phyloP scores from a whole-genome alignment of 2,797 vertebrate species.

The Eleutherodactylus coqui region DNA sequence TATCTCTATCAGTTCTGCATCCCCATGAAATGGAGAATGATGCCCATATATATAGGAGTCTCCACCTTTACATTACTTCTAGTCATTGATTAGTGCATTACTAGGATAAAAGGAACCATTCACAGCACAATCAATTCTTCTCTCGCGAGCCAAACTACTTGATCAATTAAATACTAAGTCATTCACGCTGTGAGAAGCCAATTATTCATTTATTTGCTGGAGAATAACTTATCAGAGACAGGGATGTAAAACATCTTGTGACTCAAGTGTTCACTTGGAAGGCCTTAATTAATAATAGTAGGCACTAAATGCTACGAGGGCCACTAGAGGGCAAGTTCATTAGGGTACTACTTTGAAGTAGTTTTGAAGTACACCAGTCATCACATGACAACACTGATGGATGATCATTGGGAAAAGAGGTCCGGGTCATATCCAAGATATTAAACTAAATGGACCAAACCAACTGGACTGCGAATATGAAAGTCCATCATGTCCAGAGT shows the following conservation, averaged over 20 bases:
- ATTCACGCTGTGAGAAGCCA: conserved; percentile 45
- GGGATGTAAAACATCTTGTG: conserved; percentile 40
- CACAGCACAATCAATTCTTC: conserved; percentile 55
- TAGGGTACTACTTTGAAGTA: neutral
- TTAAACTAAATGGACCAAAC: neutral
- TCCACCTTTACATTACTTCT: neutral
- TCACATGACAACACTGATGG: neutral
- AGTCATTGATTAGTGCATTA: conserved; percentile 61
- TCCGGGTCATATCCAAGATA: neutral
- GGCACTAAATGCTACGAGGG: neutral
- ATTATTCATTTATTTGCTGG: conserved; percentile 61
- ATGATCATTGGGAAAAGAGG: neutral
- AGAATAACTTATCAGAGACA: conserved; percentile 53
- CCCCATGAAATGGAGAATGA: no score
- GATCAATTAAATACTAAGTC: conserved; percentile 60
- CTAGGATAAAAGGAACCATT: conserved; percentile 58
- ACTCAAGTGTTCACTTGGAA: neutral
- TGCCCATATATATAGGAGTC: neutral
- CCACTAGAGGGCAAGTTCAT: neutral
- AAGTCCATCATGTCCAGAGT: neutral
- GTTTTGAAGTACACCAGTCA: neutral
- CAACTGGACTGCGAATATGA: neutral
- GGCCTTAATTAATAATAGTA: conserved; percentile 4
- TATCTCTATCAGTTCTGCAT: neutral
- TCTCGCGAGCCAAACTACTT: conserved; percentile 49